These are phyloP conservation scores for Aphidoletes aphidimyza DNA, from an alignment of 2,888 invertebrate species.

Conservation along the genomic window DNA sequence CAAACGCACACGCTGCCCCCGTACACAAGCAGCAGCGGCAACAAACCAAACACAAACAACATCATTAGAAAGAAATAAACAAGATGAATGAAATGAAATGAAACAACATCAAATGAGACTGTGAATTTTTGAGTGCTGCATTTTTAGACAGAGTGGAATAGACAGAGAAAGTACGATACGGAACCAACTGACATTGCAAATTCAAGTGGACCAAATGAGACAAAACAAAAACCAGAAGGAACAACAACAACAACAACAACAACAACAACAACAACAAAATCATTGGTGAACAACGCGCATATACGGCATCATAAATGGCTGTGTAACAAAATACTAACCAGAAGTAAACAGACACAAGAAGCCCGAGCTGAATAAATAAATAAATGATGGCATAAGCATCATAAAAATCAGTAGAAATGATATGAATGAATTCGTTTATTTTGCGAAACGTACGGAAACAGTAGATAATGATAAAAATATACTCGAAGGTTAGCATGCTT, in stretches of 20 bases:
- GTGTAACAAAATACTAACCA: background rate
- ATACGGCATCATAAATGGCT: no score
- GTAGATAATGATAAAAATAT: background rate
- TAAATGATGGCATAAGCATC: constrained; percentile 41
- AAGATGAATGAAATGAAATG: background rate
- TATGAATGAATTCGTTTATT: constrained; percentile 38
- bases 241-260: no score
- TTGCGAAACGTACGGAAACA: background rate
- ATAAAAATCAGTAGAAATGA: constrained; percentile 35
- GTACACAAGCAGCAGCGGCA: no score
- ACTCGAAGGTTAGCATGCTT: background rate
- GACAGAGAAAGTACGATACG: background rate
- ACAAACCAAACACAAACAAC: no score
- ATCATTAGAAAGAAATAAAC: background rate
- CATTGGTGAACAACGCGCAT: no score
- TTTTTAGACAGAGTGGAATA: no score
- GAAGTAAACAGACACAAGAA: constrained; percentile 23
- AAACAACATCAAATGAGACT: no score
- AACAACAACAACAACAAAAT: no score
- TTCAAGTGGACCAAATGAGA: background rate
- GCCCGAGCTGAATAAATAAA: constrained; percentile 49
- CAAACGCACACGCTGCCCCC: no score
- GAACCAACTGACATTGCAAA: background rate
- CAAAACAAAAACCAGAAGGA: background rate
- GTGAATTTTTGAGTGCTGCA: no score